Evolutionary conservation across 2,113 vertebrate genomes (phyloP).

Genomic region (Cryptomyrus ogoouensis): DNA sequence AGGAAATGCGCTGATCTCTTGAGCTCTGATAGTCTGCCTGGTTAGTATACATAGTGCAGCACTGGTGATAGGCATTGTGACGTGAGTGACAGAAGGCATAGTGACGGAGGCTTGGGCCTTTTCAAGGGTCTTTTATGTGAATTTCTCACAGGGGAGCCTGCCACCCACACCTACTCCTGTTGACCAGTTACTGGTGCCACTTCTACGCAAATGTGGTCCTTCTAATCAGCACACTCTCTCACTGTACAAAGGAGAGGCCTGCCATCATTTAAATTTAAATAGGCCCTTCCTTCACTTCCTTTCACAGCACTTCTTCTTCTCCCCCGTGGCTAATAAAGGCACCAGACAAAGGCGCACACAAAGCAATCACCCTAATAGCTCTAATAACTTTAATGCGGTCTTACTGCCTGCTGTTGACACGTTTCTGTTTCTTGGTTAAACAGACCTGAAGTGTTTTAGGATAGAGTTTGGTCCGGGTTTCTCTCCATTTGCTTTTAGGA

Average conservation of each 20-base stretch:
- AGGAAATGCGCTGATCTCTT: constrained; percentile 33
- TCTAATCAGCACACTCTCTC: constrained; percentile 60
- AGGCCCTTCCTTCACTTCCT: constrained; percentile 39
- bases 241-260: constrained; percentile 57
- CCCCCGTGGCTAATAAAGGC: constrained; percentile 60
- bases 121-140: constrained; percentile 33
- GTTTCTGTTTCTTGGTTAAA: constrained; percentile 65
- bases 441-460: constrained; percentile 63
- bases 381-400: constrained; percentile 64
- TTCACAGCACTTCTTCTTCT: constrained; percentile 35
- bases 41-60: constrained; percentile 37
- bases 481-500: constrained; percentile 50
- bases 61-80: constrained; percentile 54
- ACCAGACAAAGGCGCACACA: constrained; percentile 43
- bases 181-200: constrained; percentile 53
- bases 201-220: constrained; percentile 34
- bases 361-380: constrained; percentile 66
- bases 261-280: constrained; percentile 64
- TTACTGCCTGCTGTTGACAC: constrained; percentile 59
- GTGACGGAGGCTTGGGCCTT: constrained; percentile 25
- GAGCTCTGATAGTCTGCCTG: constrained; percentile 24
- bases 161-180: constrained; percentile 45
- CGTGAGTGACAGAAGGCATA: constrained; percentile 58
- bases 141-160: constrained; percentile 57
- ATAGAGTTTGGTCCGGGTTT: constrained; percentile 31